Conservation (phyloP, 2,113 vertebrate species). For the Catharus bicknelli region DNA sequence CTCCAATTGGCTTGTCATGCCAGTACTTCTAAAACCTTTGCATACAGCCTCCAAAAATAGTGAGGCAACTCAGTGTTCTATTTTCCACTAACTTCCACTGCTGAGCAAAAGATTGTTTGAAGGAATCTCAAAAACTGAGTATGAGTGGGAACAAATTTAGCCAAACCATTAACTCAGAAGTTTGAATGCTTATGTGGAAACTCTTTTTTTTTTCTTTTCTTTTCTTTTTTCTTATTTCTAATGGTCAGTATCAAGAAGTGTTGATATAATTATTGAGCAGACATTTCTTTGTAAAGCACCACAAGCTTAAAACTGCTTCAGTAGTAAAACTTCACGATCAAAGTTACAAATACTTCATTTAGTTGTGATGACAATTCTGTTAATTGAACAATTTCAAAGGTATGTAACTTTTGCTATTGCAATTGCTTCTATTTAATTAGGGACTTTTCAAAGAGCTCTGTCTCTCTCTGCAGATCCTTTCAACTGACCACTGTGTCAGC, state of each 20-base stretch:
- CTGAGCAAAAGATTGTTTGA: background rate
- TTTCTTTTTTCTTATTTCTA: background rate
- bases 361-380: constrained; percentile 22
- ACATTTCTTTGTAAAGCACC: background rate
- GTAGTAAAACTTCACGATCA: background rate
- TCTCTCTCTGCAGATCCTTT: constrained; percentile 9
- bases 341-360: constrained; percentile 10
- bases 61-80: background rate
- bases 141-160: background rate
- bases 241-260: background rate
- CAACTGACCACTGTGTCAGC: background rate
- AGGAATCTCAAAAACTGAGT: background rate
- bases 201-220: background rate
- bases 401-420: constrained; percentile 26
- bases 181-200: background rate
- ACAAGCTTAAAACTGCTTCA: background rate
- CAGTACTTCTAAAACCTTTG: background rate
- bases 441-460: constrained; percentile 26
- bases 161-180: background rate
- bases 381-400: constrained; percentile 49
- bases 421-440: constrained; percentile 12
- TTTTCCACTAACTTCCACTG: background rate
- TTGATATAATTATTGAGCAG: background rate
- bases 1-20: background rate
- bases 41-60: background rate